These are phyloP conservation scores for Desmophyllum pertusum DNA, from an alignment of 92 coral and sea anemone genomes.

Conservation along the genomic window DNA sequence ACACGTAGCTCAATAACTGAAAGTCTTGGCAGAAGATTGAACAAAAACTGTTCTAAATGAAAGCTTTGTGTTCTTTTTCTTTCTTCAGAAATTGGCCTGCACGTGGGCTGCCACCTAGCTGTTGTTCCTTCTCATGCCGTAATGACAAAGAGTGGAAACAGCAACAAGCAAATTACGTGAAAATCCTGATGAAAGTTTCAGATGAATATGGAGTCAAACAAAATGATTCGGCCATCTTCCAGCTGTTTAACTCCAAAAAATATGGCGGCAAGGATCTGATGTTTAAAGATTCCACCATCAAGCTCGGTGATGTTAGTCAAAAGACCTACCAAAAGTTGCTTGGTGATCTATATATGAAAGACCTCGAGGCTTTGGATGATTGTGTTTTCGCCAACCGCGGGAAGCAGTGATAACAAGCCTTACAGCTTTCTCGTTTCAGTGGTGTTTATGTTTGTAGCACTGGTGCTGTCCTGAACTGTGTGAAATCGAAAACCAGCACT, in stretches of 20 bases:
- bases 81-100: slow-evolving; percentile 1
- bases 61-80: background rate
- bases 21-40: background rate
- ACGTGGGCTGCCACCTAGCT: slow-evolving; percentile 27
- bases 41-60: background rate
- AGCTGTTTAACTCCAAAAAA: slow-evolving; percentile 32
- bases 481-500: too few species aligned
- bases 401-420: background rate
- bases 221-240: slow-evolving; percentile 11
- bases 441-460: background rate
- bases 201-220: background rate
- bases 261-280: slow-evolving; percentile 37
- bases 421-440: background rate
- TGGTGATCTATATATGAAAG: slow-evolving; percentile 20
- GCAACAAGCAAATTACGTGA: background rate
- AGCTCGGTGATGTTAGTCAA: slow-evolving; percentile 17
- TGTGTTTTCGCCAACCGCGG: background rate
- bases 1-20: too few species aligned
- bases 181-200: slow-evolving; percentile 32
- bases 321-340: slow-evolving; percentile 33
- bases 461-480: background rate
- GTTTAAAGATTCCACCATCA: slow-evolving; percentile 61
- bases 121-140: slow-evolving; percentile 58
- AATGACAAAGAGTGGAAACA: slow-evolving; percentile 21
- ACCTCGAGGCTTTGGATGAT: background rate